Percentiles rank a stretch among this genome's conserved stretches.
These are phyloP conservation scores for Calliphora vicina DNA, from an alignment of 1,140 invertebrate species.

Conservation along the genomic window DNA sequence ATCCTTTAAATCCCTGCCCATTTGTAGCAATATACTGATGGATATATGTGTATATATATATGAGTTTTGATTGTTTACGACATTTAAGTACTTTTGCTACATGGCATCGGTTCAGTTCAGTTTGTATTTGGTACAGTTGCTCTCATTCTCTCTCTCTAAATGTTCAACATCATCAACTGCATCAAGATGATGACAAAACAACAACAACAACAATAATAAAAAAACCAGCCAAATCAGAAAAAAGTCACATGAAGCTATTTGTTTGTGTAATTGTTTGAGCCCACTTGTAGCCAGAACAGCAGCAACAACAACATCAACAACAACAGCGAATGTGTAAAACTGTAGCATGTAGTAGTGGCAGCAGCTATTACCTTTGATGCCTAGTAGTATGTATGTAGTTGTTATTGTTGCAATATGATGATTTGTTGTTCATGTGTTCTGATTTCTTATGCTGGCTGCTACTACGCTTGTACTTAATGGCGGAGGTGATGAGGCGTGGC, in stretches of 20 bases:
- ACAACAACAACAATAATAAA: not conserved
- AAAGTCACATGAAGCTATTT: not conserved
- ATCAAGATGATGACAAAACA: constrained; percentile 1
- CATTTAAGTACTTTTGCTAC: constrained; percentile 4
- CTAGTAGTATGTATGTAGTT: not conserved
- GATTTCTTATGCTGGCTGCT: not conserved
- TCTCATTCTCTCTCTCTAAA: not conserved
- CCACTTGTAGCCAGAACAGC: not conserved
- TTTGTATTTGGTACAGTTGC: constrained; percentile 30
- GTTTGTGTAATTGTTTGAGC: constrained; percentile 9
- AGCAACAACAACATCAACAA: not conserved
- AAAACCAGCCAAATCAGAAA: not conserved
- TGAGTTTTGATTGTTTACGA: not conserved
- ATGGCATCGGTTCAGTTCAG: constrained; percentile 1
- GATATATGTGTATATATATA: not conserved
- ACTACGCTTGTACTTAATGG: not conserved
- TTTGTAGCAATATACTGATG: too few species aligned
- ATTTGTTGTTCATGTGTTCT: not conserved
- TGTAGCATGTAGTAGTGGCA: not conserved
- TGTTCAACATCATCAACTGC: not conserved
- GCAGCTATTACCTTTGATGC: constrained; percentile 12
- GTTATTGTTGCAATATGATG: not conserved
- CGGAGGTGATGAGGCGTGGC: constrained; percentile 31
- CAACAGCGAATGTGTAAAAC: not conserved
- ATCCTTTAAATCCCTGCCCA: not conserved